These are phyloP conservation scores for Lithophane ornitopus DNA, from an alignment of 2,888 invertebrate species.

Conservation along the genomic window DNA sequence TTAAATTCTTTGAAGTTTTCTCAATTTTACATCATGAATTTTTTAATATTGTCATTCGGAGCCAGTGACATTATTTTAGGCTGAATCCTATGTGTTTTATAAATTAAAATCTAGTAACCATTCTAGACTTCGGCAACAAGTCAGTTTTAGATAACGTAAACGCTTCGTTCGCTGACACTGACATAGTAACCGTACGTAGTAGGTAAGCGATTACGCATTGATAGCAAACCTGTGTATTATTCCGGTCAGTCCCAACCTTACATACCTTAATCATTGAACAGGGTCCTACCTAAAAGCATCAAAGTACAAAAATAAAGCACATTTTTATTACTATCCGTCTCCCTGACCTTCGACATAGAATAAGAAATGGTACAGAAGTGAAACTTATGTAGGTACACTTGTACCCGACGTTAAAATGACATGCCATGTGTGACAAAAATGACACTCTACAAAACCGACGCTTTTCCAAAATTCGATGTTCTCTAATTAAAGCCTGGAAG, in stretches of 20 bases:
- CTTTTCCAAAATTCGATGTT: neutral
- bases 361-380: slow-evolving; percentile 14
- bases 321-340: slow-evolving; percentile 57
- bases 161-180: neutral
- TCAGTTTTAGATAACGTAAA: slow-evolving; percentile 3
- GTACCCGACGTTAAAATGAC: neutral
- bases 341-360: slow-evolving; percentile 54
- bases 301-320: slow-evolving; percentile 56
- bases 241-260: slow-evolving; percentile 51
- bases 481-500: neutral
- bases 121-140: slow-evolving; percentile 9
- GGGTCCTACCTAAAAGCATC: slow-evolving; percentile 53
- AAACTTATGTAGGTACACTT: neutral
- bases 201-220: slow-evolving; percentile 52
- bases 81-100: too few relatives aligned
- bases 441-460: neutral
- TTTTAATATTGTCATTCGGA: too few relatives aligned
- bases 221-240: slow-evolving; percentile 49
- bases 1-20: neutral
- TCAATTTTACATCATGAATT: neutral
- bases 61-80: too few relatives aligned
- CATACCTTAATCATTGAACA: slow-evolving; percentile 56
- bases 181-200: slow-evolving; percentile 25
- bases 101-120: too few relatives aligned
- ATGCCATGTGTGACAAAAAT: neutral